Evolutionary conservation across 2,113 vertebrate species (phyloP), one percentile per base, ranked within the genome.

Genomic region (Grantiella picta): DNA sequence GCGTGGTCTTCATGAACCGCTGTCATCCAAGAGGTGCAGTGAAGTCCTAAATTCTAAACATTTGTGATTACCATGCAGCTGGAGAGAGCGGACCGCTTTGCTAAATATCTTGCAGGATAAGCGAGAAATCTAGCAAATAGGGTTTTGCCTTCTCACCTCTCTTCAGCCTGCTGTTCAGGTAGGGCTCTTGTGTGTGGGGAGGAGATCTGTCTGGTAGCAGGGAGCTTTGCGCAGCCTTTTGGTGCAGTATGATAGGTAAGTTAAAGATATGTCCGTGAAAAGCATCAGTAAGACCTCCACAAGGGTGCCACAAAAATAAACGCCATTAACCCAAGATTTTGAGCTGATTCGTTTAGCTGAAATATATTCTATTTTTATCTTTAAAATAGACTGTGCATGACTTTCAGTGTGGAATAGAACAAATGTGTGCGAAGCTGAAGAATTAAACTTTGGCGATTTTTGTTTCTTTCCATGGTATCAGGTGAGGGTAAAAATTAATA

Each of bases 131-230:
- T 56, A 49, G 16, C 52, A 49, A 65, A 45, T 10, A 64, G 90
- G 28, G 22, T 61, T 90, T 80, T 69, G n/a, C 50, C 36, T 77
- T 77, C 60, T 77, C 0, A 4, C 38, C 13, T 80, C 42, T 65
- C 53, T 42, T 69, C 52, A 63, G 38, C 28, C 10, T 0, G 0
- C 35, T 49, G n/a, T 23, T 75, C 0, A 0, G 29, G 42, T 71
- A 83, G 79, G 89, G 42, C 63, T 77, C 28, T 61, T 60, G 35
- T 63, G 47, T 7, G 1, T 0, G 0, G n/a, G 38, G 47, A 40
- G 28, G 29, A 57, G 36, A 38, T 14, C 5, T 2, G 1, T 54
- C 35, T 72, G 45, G 18, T 82, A 57, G 54, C 28, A 35, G 52
- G 0, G 0, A 59, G 38, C 63, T 81, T 83, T 82, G 27, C 38